phyloP scores from a whole-genome alignment of 2,113 vertebrate genomes.

The Mystacornis crossleyi region DNA sequence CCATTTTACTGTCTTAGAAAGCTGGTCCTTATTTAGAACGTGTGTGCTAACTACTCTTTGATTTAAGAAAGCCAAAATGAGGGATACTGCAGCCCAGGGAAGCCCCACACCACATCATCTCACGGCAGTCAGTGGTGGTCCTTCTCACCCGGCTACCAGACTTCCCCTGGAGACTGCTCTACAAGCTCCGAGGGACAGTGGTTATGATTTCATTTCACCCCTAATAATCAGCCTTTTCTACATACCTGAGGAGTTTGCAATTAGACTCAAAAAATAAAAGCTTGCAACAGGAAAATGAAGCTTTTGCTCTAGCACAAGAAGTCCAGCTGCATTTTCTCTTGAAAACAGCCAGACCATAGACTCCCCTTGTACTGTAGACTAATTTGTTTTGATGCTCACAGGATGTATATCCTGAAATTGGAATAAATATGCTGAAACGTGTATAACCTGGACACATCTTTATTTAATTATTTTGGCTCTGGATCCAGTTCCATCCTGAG shows the following conservation, averaged over 20 bases:
- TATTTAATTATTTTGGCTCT: not conserved
- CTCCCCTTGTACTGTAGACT: not conserved
- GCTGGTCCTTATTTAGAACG: not conserved
- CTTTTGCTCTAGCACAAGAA: not conserved
- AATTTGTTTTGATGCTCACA: slow-evolving; percentile 52
- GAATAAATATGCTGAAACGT: slow-evolving; percentile 24
- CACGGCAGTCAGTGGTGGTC: not conserved
- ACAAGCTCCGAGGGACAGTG: not conserved
- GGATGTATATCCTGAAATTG: slow-evolving; percentile 9
- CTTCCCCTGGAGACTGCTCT: not conserved
- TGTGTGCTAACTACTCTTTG: not conserved
- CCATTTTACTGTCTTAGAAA: not conserved
- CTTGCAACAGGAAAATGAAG: not conserved
- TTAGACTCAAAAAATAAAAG: not conserved
- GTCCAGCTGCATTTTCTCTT: slow-evolving; percentile 32
- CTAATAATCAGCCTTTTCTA: not conserved
- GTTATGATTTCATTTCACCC: not conserved
- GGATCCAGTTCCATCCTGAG: not conserved
- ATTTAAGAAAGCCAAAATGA: not conserved
- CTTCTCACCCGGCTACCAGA: not conserved
- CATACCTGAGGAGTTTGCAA: not conserved
- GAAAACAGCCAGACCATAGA: not conserved
- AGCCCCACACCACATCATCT: rapidly evolving
- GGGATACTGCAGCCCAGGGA: not conserved
- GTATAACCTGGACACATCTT: not conserved